phyloP scores from a whole-genome alignment of 1,140 invertebrate species.

The Carposina sasakii region DNA sequence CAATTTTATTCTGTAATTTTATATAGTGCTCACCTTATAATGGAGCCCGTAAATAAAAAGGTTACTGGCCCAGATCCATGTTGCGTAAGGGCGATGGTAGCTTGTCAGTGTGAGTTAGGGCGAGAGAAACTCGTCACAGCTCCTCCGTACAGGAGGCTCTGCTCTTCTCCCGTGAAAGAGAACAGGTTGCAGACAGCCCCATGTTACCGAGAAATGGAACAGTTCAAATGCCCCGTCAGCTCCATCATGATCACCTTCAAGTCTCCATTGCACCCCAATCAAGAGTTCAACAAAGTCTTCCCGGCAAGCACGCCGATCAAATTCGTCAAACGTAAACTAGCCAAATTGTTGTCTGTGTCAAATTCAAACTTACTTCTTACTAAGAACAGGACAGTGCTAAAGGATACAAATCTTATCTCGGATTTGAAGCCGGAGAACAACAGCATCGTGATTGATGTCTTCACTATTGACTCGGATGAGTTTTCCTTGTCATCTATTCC shows the following conservation, averaged over 20 bases:
- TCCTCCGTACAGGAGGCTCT: conserved; percentile 41
- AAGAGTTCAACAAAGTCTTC: conserved; percentile 61
- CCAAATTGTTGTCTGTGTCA: conserved; percentile 54
- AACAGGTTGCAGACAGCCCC: conserved; percentile 50
- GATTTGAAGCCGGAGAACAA: conserved; percentile 51
- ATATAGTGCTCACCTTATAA: too few relatives aligned
- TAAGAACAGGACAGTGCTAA: conserved; percentile 57
- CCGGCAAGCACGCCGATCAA: conserved; percentile 56
- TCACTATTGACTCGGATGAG: conserved; percentile 50
- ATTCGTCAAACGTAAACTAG: conserved; percentile 58
- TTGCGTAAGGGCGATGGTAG: conserved; percentile 36
- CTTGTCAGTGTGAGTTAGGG: conserved; percentile 59
- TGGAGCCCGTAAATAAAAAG: not conserved
- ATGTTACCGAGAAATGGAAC: conserved; percentile 40
- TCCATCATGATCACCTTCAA: conserved; percentile 56
- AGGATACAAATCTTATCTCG: conserved; percentile 51
- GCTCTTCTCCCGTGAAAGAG: conserved; percentile 26
- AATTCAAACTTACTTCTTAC: conserved; percentile 54
- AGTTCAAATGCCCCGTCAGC: conserved; percentile 53
- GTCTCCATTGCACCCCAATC: conserved; percentile 48
- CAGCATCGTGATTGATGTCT: conserved; percentile 53
- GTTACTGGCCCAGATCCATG: conserved; percentile 32
- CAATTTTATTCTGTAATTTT: conserved; percentile 3
- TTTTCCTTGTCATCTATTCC: conserved; percentile 54
- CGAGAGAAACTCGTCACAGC: conserved; percentile 60